Evolutionary conservation across 2,888 invertebrate species (phyloP).

Genomic region (Poecilus cupreus): DNA sequence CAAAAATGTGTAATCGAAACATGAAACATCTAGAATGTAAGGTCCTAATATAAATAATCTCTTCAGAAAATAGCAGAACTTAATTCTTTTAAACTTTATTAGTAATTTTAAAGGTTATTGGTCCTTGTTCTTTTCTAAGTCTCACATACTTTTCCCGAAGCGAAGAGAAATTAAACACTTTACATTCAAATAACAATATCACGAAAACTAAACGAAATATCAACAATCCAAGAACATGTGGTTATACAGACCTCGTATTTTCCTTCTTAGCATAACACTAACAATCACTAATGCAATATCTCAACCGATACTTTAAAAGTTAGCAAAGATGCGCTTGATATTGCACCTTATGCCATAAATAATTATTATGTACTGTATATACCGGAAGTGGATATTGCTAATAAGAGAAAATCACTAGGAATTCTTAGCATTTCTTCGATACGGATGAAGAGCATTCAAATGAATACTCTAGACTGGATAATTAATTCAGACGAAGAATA

Average conservation of each 20-base stretch:
- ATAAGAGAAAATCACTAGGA: conserved; percentile 32
- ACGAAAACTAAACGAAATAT: no score
- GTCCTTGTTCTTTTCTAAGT: no score
- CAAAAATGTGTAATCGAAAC: no score
- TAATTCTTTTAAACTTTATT: no score
- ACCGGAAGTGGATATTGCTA: conserved; percentile 36
- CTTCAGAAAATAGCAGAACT: no score
- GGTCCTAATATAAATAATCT: no score
- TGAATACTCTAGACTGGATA: conserved; percentile 1
- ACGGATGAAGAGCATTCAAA: conserved; percentile 39
- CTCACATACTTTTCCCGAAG: no score
- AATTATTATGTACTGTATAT: background rate
- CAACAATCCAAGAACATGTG: no score
- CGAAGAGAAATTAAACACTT: no score
- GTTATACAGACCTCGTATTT: background rate
- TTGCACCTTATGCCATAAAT: conserved; percentile 25
- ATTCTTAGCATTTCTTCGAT: conserved; percentile 28
- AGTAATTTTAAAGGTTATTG: no score
- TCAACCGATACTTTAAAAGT: background rate
- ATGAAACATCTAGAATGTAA: no score
- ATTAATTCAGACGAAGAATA: conserved; percentile 3
- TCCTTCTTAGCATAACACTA: background rate
- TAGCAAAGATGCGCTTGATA: background rate
- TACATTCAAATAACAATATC: no score
- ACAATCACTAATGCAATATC: background rate